Evolutionary conservation across 2,888 invertebrate genomes (phyloP), one percentile per base, ranked within the genome.

Genomic region (Uropetala carovei): DNA sequence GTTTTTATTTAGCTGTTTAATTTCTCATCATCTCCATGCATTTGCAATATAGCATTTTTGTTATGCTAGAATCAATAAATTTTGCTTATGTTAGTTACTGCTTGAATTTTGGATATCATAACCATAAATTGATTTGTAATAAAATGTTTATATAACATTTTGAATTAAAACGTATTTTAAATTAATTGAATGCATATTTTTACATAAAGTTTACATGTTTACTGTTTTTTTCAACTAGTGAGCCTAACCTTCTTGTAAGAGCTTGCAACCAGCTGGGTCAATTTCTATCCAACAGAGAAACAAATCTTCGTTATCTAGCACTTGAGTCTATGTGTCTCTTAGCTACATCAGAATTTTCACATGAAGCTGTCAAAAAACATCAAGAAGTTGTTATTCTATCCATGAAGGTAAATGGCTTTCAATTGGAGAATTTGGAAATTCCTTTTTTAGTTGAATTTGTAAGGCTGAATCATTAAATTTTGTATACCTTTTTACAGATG

Each of bases 331-430:
- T 99, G 99, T 99, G 99, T 95, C 98, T 99, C 95, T 96, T 99
- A 94, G 99, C 99, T 89, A 99, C 99, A 27, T 99, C 99, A 0
- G 99, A 99, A 95, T 99, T 99, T 95, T 99, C 99, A 59, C 99
- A 99, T 95, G 99, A 99, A 95, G 99, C 99, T 93, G 99, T 99
- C 18, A 99, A 99, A 95, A 99, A 99, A 94, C 99, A 99, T 95
- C 99, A 99, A 95, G 99, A 99, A 96, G 99, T 99, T 86, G 99
- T 99, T 86, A 99, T 99, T 94, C 96, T 99, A 92, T 99, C 99
- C 8, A 98, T 99, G 97, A 99, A 99, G 95, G 96, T 96, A 94
- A 93, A 93, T 92, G 22, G 68, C 60, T 92, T 85, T 57, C 4
- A 56, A 30, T n/a, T 56, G 56, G 43, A 13, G n/a, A 43, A 43